phyloP scores from a whole-genome alignment of 1,140 invertebrate genomes.

The Cyrtorhinus lividipennis region DNA sequence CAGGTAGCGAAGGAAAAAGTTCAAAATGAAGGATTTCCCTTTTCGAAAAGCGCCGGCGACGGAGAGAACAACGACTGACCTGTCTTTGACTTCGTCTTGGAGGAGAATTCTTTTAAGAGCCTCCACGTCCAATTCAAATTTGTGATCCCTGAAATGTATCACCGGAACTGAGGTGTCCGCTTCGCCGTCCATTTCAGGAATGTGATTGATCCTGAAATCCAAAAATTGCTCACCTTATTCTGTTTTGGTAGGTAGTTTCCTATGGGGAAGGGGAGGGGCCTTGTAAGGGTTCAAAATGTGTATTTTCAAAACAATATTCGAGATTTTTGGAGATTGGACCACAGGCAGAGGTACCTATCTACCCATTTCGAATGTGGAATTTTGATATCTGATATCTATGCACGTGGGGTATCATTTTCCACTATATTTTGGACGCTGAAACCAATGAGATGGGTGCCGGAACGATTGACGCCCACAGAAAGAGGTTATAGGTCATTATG shows the following conservation, averaged over 20 bases:
- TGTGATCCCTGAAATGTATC: constrained; percentile 66
- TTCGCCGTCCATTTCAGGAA: neutral
- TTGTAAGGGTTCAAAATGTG: neutral
- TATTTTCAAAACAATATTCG: neutral
- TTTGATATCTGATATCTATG: no score
- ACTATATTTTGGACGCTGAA: no score
- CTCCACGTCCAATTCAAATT: constrained; percentile 79
- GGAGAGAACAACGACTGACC: constrained; percentile 78
- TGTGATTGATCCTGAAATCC: neutral
- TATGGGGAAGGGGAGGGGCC: no score
- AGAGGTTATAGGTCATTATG: no score
- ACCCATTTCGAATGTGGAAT: neutral
- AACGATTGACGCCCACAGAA: no score
- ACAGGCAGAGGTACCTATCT: neutral
- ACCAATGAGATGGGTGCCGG: no score
- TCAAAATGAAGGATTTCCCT: constrained; percentile 81
- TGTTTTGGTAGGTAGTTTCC: no score
- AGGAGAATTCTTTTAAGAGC: constrained; percentile 67
- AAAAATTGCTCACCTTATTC: neutral
- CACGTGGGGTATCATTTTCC: no score
- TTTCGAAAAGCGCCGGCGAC: constrained; percentile 90
- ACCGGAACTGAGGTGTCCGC: constrained; percentile 32
- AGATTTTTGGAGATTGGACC: neutral
- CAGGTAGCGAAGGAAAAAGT: constrained; percentile 83
- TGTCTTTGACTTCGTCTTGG: constrained; percentile 52